phyloP scores from a whole-genome alignment of 2,113 vertebrate genomes.

The Turnix velox region DNA sequence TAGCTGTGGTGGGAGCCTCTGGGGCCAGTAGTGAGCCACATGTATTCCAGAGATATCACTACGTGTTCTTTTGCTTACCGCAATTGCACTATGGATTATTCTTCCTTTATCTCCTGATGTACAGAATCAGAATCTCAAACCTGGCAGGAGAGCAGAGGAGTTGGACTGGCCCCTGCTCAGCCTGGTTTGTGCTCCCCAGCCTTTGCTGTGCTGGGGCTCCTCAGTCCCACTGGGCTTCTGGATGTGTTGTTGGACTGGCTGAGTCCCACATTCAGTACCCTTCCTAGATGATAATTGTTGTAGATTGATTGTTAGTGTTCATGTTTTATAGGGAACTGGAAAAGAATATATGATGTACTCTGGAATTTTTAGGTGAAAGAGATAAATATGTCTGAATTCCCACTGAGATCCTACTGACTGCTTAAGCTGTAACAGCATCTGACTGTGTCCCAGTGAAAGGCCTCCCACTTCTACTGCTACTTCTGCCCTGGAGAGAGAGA shows the following conservation, averaged over 20 bases:
- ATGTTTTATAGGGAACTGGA: conserved; percentile 66
- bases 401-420: conserved; percentile 27
- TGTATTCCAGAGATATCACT: conserved; percentile 68
- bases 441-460: conserved; percentile 17
- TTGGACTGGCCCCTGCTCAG: conserved; percentile 66
- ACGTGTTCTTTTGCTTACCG: conserved; percentile 67
- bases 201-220: conserved; percentile 70
- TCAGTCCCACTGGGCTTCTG: conserved; percentile 55
- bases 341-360: conserved; percentile 37
- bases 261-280: conserved; percentile 57
- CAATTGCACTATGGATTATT: conserved; percentile 74
- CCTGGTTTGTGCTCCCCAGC: conserved; percentile 64
- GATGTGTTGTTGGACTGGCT: conserved; percentile 52
- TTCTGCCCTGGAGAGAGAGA: conserved; percentile 21
- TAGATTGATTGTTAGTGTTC: conserved; percentile 49
- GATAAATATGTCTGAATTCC: not conserved
- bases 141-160: conserved; percentile 61
- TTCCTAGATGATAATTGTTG: conserved; percentile 48
- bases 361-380: conserved; percentile 34
- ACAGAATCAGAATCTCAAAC: conserved; percentile 66
- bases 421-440: conserved; percentile 34
- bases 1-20: too few species aligned
- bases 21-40: conserved; percentile 74
- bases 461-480: conserved; percentile 10
- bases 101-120: conserved; percentile 67